These are phyloP conservation scores for Aplysia californica DNA, from an alignment of 1,140 invertebrate species.

Conservation along the genomic window DNA sequence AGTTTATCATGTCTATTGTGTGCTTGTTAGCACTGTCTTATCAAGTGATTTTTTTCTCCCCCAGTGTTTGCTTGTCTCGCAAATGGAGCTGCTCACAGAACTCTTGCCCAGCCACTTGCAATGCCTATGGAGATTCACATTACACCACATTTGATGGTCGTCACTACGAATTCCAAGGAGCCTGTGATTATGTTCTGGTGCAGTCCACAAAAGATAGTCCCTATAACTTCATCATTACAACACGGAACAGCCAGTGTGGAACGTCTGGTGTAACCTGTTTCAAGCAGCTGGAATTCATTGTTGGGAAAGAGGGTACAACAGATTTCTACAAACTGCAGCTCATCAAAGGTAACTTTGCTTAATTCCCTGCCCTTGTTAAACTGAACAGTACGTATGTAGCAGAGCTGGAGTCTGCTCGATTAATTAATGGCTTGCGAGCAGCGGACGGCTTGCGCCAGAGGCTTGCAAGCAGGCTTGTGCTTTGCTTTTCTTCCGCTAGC, in stretches of 20 bases:
- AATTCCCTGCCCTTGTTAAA: too few species aligned
- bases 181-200: conserved; percentile 86
- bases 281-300: conserved; percentile 80
- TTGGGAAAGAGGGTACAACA: conserved; percentile 49
- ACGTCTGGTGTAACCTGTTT: conserved; percentile 87
- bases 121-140: conserved; percentile 77
- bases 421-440: too few species aligned
- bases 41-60: too few species aligned
- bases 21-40: too few species aligned
- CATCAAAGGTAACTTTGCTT: conserved; percentile 42
- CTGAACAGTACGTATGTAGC: too few species aligned
- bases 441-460: too few species aligned
- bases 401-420: too few species aligned
- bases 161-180: conserved; percentile 87
- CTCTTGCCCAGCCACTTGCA: conserved; percentile 69
- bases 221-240: conserved; percentile 43
- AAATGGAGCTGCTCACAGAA: conserved; percentile 65
- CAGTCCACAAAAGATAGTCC: conserved; percentile 68
- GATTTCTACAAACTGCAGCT: conserved; percentile 54
- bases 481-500: too few species aligned
- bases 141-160: conserved; percentile 87
- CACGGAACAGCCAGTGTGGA: conserved; percentile 85
- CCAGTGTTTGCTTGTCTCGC: conserved; percentile 53
- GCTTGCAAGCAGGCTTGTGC: too few species aligned
- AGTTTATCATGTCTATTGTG: too few species aligned